A percentile compares a stretch with the other conserved stretches of the same genome.
These are phyloP conservation scores for Mnemiopsis leidyi DNA, from an alignment of 37 sponge, comb jelly and placozoan genomes.

Conservation along the genomic window DNA sequence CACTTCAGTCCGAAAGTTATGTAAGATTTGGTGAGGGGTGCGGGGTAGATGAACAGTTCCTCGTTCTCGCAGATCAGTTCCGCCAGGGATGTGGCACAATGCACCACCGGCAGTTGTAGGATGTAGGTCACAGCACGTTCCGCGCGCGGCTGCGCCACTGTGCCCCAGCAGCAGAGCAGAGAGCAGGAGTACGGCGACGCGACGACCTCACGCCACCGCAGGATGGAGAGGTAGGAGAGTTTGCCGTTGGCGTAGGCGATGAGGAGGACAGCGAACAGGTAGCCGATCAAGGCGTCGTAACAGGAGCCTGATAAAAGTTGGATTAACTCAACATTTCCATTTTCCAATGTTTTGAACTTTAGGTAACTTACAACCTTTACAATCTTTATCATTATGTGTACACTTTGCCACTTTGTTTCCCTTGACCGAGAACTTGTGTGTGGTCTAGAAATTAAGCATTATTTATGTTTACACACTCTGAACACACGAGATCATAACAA, in stretches of 20 bases:
- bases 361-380: no score
- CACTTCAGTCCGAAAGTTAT: slow-evolving; percentile 27
- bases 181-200: slow-evolving; percentile 32
- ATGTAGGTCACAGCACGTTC: slow-evolving; percentile 12
- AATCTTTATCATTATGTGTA: no score
- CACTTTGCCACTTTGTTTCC: no score
- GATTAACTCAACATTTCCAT: no score
- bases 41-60: slow-evolving; percentile 42
- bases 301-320: slow-evolving; percentile 58
- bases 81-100: slow-evolving; percentile 26
- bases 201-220: slow-evolving; percentile 49
- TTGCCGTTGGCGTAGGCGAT: slow-evolving; percentile 58
- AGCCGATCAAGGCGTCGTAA: slow-evolving; percentile 48
- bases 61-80: slow-evolving; percentile 64
- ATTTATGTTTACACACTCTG: no score
- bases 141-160: neutral
- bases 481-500: no score
- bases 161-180: slow-evolving; percentile 36
- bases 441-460: no score
- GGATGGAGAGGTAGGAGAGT: slow-evolving; percentile 49
- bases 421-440: no score
- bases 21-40: slow-evolving; percentile 36
- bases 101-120: slow-evolving; percentile 14
- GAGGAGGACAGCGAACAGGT: slow-evolving; percentile 39
- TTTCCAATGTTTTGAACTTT: no score